Evolutionary conservation across 2,888 invertebrate genomes (phyloP).

Genomic region (Oxycera nigricornis): DNA sequence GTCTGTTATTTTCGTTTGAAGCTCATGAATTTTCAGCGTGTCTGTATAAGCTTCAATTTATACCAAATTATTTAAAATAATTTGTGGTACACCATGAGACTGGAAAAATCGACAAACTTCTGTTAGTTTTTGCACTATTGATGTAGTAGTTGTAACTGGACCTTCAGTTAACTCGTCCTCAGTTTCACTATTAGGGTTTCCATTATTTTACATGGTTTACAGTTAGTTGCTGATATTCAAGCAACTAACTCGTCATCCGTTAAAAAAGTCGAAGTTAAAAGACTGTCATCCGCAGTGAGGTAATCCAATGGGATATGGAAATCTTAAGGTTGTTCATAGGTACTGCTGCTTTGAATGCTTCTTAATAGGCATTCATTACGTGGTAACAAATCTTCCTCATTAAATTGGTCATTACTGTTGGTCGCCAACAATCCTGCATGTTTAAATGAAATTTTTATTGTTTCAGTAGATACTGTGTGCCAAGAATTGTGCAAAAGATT

Average conservation of each 20-base stretch:
- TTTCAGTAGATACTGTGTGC: conserved; percentile 7
- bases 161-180: background rate
- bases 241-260: conserved; percentile 6
- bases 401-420: conserved; percentile 9
- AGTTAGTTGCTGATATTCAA: background rate
- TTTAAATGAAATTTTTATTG: conserved; percentile 2
- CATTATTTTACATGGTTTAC: background rate
- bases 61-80: background rate
- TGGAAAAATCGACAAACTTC: background rate
- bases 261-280: conserved; percentile 1
- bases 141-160: background rate
- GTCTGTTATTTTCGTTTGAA: background rate
- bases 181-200: background rate
- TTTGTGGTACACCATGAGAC: conserved; percentile 16
- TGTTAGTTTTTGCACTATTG: conserved; percentile 7
- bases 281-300: background rate
- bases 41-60: background rate
- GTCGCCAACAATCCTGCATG: conserved; percentile 6
- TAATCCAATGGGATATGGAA: background rate
- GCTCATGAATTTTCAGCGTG: background rate
- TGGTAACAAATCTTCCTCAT: background rate
- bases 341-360: conserved; percentile 5
- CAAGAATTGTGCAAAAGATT: conserved; percentile 18
- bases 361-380: background rate
- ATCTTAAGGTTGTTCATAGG: background rate